phyloP scores from a whole-genome alignment of 2,113 vertebrate genomes.

The Dasyornis broadbenti region DNA sequence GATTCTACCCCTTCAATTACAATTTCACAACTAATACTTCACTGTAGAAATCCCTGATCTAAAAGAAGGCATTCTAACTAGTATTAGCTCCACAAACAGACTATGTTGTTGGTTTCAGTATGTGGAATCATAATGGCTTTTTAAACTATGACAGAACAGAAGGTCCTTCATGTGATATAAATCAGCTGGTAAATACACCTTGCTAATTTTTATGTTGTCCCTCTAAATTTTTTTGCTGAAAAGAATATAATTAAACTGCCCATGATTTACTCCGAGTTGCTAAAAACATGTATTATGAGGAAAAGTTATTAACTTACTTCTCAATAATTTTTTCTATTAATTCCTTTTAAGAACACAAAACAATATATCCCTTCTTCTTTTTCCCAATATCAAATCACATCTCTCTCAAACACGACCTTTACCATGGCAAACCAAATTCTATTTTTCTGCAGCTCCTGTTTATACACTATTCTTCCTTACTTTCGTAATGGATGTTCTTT shows the following conservation, averaged over 20 bases:
- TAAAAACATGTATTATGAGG: accelerated
- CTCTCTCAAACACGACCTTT: neutral
- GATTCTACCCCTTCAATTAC: neutral
- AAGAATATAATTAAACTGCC: neutral
- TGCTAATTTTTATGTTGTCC: neutral
- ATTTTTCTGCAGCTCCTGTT: neutral
- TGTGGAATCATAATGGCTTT: neutral
- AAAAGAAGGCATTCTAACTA: neutral
- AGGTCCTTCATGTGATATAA: neutral
- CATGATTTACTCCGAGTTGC: neutral
- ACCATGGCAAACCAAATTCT: neutral
- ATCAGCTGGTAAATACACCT: neutral
- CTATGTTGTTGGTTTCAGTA: neutral
- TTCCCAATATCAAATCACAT: neutral
- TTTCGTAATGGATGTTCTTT: neutral
- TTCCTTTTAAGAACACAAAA: neutral
- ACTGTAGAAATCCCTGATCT: neutral
- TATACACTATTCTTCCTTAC: neutral
- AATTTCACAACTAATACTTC: neutral
- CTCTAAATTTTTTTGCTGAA: neutral
- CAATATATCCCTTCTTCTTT: neutral
- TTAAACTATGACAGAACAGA: neutral
- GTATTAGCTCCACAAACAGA: neutral
- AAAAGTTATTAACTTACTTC: neutral
- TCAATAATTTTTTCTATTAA: neutral